Evolutionary conservation across 2,888 invertebrate species (phyloP), one percentile per base, ranked within the genome.

Genomic region (Thyatira batis): DNA sequence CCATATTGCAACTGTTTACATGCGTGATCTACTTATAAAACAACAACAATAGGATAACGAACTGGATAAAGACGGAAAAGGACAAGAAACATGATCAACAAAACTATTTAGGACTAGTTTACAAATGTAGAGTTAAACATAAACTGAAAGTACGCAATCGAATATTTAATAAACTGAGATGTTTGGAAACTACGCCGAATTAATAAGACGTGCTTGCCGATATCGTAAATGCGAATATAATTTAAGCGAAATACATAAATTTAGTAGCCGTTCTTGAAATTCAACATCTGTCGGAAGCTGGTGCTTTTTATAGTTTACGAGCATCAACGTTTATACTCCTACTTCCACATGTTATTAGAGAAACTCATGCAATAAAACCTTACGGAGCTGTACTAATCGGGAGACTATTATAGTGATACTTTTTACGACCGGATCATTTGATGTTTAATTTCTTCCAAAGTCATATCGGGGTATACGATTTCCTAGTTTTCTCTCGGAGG

Each of bases 1-100:
- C 65, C 68, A 82, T 84, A 83, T 78, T 76, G 75, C 75, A 73
- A 81, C 76, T 80, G 80, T 81, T 84, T 80, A 80, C 67, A 73
- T 57, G 25, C 27, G 20, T 58, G 64, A 61, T 64, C 63, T 64
- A 72, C 68, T 78, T 80, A 76, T 76, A 65, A 76, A 76, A 73
- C 71, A 74, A 78, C 77, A 79, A 79, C 80, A 65, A 57, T 33
- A 49, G 20, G 45, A 21, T 17, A 49, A 33, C 33, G 20, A 21
- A 20, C n/a, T n/a, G 10, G 30, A 11, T 45, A 23, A 45, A 17
- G n/a, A 23, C 11, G n/a, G 4, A 11, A 45, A 23, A 23, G 23
- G 23, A 23, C 23, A 23, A 1, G 11, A 45, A 33, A 1, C 33
- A 4, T 23, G 3, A 23, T 23, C 6, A 23, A 4, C 23, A 23